Evolutionary conservation across 53 echinoderm and acorn worm genomes (phyloP), one percentile per base, ranked within the genome.

Genomic region (Apostichopus leukothele): DNA sequence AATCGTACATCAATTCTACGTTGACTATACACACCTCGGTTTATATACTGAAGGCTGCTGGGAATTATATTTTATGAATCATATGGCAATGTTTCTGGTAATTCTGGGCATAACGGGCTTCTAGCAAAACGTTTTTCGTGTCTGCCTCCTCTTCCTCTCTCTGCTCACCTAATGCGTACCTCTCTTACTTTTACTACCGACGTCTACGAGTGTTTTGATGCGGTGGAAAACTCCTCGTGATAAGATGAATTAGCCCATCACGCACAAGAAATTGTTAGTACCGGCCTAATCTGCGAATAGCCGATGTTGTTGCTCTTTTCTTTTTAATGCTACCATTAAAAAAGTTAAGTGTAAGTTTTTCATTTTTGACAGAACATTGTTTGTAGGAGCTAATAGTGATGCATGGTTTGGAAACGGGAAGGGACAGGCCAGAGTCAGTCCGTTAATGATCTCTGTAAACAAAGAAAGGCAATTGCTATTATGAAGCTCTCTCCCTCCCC

Each of bases 371-470:
- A 81, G 25, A 19, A 3, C 21, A 14, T n/a, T 81, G 81, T 81
- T 81, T 81, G 25, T n/a, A 18, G 14, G 55, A 54, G 22, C 10
- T 81, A 81, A 81, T 81, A 12, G 5, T 81, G 81, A 81, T 81
- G 59, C 81, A 81, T 81, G 60, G 10, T 20, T 22, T 11, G 4
- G 13, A 16, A 20, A 5, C 20, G 20, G 21, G 9, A 25, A 54
- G 18, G 81, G 81, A 13, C 19, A 13, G 55, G 54, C n/a, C n/a
- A 16, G 54, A 55, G 54, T 50, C 51, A 55, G 55, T 19, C 53
- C 18, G 81, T 81, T 81, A 81, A 81, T 81, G 59, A 55, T 10
- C 9, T 59, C 81, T 55, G 59, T 81, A 81, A 81, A 81, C 81
- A 81, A 54, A 21, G 54, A 21, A 81, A 81, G 23, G 81, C 54